Base-by-base conservation (phyloP, 2,113 vertebrate genomes). In the Microtus ochrogaster region DNA sequence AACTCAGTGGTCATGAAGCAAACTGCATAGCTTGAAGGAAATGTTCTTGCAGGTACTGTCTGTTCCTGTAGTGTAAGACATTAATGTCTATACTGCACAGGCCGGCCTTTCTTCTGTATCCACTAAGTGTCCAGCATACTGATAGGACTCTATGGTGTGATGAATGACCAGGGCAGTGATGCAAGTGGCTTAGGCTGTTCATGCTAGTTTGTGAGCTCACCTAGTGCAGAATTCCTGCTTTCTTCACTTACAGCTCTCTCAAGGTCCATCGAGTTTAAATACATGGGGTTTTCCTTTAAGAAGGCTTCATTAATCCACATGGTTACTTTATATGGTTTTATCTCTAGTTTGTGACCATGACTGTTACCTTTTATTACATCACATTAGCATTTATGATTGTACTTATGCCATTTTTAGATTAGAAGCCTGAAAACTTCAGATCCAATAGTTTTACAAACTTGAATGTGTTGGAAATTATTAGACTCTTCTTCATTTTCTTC, bases 231-330 rank as follows among this genome's bases (percentile, higher is more conserved):
- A 94, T 30, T 49, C 63, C 36, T 92, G 58, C 76, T 97, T 94
- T 4, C 1, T 39, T 92, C 26, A 72, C 86, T 89, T 93, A 90
- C 17, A 44, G 2, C 19, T 92, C 28, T 90, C 47, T 90, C 26
- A 21, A 41, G 61, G 26, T 36, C 47, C 55, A 28, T 22, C 95
- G 87, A 94, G 86, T 85, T 93, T 90, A 81, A 97, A 97, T 39
- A 8, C 39, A 44, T 89, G 68, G 3, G 72, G 26, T 49, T 96
- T 97, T 89, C 85, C 70, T 86, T 91, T 47, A 63, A 89, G 91
- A 94, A 14, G 33, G 2, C 74, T 95, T 95, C 79, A 97, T 92
- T 96, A 96, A 97, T 73, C 47, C 5, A 86, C 55, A 63, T 58
- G 55, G 24, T 76, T 89, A n/a, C 44, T 97, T 65, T 49, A 74